A percentile compares a stretch with the other conserved stretches of the same genome.
phyloP scores from a whole-genome alignment of 2,113 vertebrate species.

The Corythornis vintsioides region DNA sequence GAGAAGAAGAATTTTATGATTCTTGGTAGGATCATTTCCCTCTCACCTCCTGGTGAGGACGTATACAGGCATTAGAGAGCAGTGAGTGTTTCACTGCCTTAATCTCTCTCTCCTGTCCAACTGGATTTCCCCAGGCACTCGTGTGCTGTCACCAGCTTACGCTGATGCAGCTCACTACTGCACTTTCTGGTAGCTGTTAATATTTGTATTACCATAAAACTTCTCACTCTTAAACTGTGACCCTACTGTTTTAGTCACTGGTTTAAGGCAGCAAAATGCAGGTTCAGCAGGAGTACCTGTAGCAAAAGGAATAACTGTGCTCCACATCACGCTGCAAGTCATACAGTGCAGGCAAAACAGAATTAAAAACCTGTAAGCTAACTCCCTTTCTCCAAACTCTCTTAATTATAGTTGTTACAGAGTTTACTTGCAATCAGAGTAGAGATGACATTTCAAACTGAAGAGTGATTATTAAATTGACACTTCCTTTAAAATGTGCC shows the following conservation, averaged over 20 bases:
- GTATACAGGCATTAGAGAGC: fast-evolving
- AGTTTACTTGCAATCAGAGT: slow-evolving; percentile 52
- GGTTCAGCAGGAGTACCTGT: not conserved
- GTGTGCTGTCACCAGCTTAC: not conserved
- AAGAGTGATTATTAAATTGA: slow-evolving; percentile 49
- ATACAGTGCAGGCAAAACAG: not conserved
- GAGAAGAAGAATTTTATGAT: not conserved
- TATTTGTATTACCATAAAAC: not conserved
- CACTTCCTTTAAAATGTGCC: slow-evolving; percentile 46
- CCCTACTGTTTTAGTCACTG: not conserved
- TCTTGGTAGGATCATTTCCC: not conserved
- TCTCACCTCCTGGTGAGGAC: not conserved
- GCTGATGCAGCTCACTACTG: not conserved
- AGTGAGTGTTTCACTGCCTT: not conserved
- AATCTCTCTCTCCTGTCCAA: not conserved
- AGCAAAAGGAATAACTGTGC: not conserved
- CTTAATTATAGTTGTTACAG: slow-evolving; percentile 28
- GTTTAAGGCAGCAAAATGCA: not conserved
- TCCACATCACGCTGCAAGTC: not conserved
- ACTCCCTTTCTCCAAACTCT: slow-evolving; percentile 18
- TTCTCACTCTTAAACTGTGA: slow-evolving; percentile 9
- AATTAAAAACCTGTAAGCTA: not conserved
- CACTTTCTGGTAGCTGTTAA: not conserved
- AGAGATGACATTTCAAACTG: slow-evolving; percentile 48
- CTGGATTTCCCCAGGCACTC: not conserved